Evolutionary conservation across 2,113 vertebrate species (phyloP).

Genomic region (Onychorhynchus coronatus): DNA sequence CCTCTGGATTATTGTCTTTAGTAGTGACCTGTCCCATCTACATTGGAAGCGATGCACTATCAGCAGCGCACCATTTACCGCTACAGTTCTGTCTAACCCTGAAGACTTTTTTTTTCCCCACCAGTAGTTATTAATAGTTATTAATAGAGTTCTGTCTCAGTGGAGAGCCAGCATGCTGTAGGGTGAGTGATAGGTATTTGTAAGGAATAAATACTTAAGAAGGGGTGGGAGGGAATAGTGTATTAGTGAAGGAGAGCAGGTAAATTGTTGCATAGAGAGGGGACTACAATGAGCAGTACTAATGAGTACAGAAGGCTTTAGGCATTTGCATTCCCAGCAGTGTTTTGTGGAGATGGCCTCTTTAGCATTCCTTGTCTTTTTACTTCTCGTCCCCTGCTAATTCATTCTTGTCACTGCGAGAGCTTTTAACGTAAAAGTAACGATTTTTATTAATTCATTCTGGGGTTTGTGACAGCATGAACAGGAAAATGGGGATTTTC

Average conservation of each 20-base stretch:
- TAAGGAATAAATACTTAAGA: neutral
- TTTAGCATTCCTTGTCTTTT: conserved; percentile 1
- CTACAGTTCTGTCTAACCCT: neutral
- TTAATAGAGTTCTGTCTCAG: neutral
- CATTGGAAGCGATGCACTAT: neutral
- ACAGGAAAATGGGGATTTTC: neutral
- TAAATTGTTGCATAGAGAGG: neutral
- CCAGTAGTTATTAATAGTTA: neutral
- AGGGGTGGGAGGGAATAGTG: neutral
- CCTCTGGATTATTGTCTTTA: neutral
- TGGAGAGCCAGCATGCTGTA: neutral
- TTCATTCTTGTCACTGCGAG: neutral
- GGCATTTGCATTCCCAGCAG: neutral
- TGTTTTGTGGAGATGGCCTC: neutral
- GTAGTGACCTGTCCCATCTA: neutral
- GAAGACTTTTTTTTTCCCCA: neutral
- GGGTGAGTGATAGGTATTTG: neutral
- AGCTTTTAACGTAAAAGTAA: conserved; percentile 43
- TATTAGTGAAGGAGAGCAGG: neutral
- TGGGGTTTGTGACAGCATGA: conserved; percentile 4
- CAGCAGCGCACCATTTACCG: neutral
- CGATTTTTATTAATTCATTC: neutral
- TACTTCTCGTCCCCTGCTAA: neutral
- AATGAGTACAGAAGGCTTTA: neutral
- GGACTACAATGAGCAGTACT: neutral